phyloP scores from a whole-genome alignment of 2,888 invertebrate genomes.

The Pedicia rivosa region DNA sequence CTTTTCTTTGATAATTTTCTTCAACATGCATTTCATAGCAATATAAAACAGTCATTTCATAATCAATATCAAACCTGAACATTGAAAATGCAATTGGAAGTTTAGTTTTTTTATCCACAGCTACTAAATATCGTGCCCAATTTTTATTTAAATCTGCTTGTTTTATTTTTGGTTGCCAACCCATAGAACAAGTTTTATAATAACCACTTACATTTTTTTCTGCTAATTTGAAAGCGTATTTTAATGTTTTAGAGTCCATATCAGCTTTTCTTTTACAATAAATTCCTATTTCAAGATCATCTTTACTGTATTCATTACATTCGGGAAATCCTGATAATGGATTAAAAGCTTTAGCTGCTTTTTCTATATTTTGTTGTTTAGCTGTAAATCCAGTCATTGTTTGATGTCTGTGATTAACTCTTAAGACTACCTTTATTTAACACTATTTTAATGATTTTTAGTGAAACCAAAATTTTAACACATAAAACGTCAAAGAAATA shows the following conservation, averaged over 20 bases:
- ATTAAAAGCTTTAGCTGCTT: constrained; percentile 23
- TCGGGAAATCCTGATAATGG: constrained; percentile 21
- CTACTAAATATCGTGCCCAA: constrained; percentile 46
- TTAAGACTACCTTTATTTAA: no score
- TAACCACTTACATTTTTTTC: constrained; percentile 26
- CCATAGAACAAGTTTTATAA: constrained; percentile 30
- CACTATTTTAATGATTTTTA: no score
- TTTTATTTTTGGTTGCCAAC: constrained; percentile 50
- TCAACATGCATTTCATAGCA: constrained; percentile 75
- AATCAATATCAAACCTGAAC: constrained; percentile 60
- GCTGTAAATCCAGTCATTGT: constrained; percentile 1
- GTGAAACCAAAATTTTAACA: no score
- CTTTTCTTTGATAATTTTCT: constrained; percentile 45
- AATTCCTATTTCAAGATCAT: constrained; percentile 13
- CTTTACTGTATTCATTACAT: constrained; percentile 16
- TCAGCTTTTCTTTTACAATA: constrained; percentile 23
- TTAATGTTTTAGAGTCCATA: constrained; percentile 23
- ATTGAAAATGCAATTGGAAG: constrained; percentile 51
- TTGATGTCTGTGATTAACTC: neutral
- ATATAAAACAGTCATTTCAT: constrained; percentile 49
- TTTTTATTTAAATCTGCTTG: constrained; percentile 45
- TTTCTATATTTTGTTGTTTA: constrained; percentile 26
- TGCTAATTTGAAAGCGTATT: constrained; percentile 30
- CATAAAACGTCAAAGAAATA: no score
- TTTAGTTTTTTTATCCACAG: constrained; percentile 25